Conservation (phyloP, 2,113 vertebrate species). For the Prietella phreatophila region DNA sequence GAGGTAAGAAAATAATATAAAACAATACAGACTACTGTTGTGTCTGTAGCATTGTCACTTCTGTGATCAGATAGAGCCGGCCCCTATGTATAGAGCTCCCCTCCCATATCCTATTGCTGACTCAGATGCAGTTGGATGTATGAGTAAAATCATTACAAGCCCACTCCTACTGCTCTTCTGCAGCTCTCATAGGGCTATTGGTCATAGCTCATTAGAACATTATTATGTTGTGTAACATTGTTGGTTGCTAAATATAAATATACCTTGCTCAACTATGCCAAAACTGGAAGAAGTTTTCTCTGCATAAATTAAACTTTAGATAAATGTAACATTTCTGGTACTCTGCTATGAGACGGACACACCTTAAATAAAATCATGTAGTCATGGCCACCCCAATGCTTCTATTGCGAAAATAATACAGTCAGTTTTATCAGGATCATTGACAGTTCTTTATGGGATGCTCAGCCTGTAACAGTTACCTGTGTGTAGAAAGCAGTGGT, state of each 20-base stretch:
- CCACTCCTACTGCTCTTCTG: slow-evolving; percentile 1
- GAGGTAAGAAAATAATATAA: neutral
- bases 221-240: slow-evolving; percentile 31
- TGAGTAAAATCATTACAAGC: slow-evolving; percentile 14
- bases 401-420: neutral
- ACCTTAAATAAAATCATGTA: neutral
- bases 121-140: slow-evolving; percentile 16
- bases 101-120: slow-evolving; percentile 1
- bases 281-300: neutral
- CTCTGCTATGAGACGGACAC: neutral
- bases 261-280: neutral
- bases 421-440: neutral
- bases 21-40: neutral
- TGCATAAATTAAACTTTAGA: neutral
- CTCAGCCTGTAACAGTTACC: neutral
- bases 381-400: neutral
- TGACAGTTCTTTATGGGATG: neutral
- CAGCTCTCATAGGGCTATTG: neutral
- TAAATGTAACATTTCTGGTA: neutral
- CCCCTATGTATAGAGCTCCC: neutral
- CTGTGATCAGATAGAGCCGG: neutral
- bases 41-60: neutral
- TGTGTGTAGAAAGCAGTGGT: neutral
- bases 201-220: slow-evolving; percentile 28
- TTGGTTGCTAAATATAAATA: slow-evolving; percentile 20